Conservation (phyloP, 2,113 vertebrate species). For the Suncus etruscus region DNA sequence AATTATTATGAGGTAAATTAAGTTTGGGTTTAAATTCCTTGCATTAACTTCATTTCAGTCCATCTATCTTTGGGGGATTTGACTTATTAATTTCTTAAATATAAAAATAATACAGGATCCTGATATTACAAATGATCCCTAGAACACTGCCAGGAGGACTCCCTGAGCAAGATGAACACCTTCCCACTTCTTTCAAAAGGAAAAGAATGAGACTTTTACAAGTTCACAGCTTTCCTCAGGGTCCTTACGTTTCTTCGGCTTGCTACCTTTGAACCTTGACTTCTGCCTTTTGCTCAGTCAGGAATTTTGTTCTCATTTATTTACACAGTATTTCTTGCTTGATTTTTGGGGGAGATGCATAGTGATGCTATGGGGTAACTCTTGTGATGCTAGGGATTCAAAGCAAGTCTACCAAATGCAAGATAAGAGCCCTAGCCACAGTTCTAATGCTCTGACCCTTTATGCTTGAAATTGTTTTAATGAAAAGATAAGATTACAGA, state of each 20-base stretch:
- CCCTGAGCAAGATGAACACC: too few species aligned
- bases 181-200: not conserved
- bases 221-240: not conserved
- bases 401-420: too few species aligned
- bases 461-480: not conserved
- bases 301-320: not conserved
- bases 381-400: too few species aligned
- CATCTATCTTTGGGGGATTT: not conserved
- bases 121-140: too few species aligned
- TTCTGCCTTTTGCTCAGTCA: not conserved
- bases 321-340: not conserved
- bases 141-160: too few species aligned
- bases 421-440: too few species aligned
- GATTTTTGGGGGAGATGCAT: too few species aligned
- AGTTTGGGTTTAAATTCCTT: constrained; percentile 7
- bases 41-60: not conserved
- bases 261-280: not conserved
- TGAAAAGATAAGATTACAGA: not conserved
- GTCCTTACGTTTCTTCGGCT: not conserved
- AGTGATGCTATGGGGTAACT: too few species aligned
- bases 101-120: not conserved
- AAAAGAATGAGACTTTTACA: not conserved
- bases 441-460: too few species aligned
- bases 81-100: constrained; percentile 10
- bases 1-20: constrained; percentile 4